phyloP scores from a whole-genome alignment of 2,888 invertebrate genomes.

The Cynaeus angustus region DNA sequence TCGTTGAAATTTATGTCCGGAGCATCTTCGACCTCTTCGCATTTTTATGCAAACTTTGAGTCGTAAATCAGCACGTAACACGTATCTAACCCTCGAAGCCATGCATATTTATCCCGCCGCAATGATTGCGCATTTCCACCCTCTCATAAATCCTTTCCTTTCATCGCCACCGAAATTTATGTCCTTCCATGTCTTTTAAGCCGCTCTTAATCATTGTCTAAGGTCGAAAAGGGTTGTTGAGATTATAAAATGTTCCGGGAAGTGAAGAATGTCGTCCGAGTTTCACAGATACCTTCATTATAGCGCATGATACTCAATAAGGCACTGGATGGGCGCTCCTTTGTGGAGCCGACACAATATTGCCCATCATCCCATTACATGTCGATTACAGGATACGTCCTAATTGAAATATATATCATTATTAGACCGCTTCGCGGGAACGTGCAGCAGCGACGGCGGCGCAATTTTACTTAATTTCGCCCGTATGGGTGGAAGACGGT shows the following conservation, averaged over 20 bases:
- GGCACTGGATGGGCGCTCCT: constrained; percentile 45
- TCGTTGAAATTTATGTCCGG: constrained; percentile 10
- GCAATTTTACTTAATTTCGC: constrained; percentile 10
- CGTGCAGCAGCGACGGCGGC: constrained; percentile 5
- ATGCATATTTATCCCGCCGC: not conserved
- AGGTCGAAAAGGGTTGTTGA: constrained; percentile 37
- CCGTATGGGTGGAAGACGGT: not conserved
- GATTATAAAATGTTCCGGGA: constrained; percentile 48
- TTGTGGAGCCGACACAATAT: constrained; percentile 51
- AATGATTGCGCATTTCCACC: constrained; percentile 38
- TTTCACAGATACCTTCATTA: constrained; percentile 49
- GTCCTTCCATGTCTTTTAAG: constrained; percentile 45
- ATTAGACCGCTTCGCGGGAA: not conserved
- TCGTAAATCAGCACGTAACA: constrained; percentile 17
- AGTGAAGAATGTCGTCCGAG: constrained; percentile 37
- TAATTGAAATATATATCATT: constrained; percentile 53
- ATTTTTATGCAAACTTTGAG: constrained; percentile 34
- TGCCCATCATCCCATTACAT: constrained; percentile 51
- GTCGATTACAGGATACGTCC: constrained; percentile 50
- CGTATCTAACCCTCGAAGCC: not conserved
- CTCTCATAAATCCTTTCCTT: constrained; percentile 33
- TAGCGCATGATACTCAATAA: constrained; percentile 54
- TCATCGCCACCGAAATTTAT: constrained; percentile 49
- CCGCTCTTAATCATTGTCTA: constrained; percentile 36
- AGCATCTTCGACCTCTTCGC: constrained; percentile 9